Evolutionary conservation across 2,888 invertebrate genomes (phyloP).

Genomic region (Chloroclystis v-ata): DNA sequence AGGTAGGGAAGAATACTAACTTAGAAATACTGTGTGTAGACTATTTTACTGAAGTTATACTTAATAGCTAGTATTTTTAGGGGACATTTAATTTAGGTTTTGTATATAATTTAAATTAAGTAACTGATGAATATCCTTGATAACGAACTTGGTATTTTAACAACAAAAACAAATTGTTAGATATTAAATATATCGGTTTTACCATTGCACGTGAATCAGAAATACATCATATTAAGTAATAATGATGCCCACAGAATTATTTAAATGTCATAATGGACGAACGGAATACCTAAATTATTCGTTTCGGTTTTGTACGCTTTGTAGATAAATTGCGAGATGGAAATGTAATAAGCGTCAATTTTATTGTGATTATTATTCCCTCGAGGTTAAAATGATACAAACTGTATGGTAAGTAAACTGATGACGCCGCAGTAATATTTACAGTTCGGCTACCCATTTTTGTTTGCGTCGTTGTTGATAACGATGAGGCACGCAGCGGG

Average conservation of each 20-base stretch:
- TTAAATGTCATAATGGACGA: neutral
- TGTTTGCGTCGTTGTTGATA: conserved; percentile 42
- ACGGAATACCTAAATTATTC: neutral
- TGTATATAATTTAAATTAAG: too few relatives aligned
- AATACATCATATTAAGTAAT: too few relatives aligned
- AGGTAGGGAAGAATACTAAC: neutral
- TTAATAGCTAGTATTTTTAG: too few relatives aligned
- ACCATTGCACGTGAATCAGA: too few relatives aligned
- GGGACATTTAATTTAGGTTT: too few relatives aligned
- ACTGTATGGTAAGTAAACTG: conserved; percentile 1
- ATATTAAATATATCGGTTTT: too few relatives aligned
- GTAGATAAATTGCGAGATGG: neutral
- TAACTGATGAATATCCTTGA: too few relatives aligned
- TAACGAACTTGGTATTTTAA: too few relatives aligned
- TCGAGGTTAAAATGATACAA: conserved; percentile 3
- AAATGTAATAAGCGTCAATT: neutral
- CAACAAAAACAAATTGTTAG: too few relatives aligned
- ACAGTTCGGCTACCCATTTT: conserved; percentile 30
- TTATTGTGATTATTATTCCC: neutral
- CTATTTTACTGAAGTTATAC: too few relatives aligned
- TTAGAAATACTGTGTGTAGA: neutral
- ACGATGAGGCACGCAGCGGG: conserved; percentile 45
- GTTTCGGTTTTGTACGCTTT: neutral
- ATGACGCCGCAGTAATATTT: conserved; percentile 35
- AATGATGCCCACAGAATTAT: conserved; percentile 1